These are phyloP conservation scores for Cyprinodon diabolis DNA, from an alignment of 2,797 vertebrate species.

Conservation along the genomic window DNA sequence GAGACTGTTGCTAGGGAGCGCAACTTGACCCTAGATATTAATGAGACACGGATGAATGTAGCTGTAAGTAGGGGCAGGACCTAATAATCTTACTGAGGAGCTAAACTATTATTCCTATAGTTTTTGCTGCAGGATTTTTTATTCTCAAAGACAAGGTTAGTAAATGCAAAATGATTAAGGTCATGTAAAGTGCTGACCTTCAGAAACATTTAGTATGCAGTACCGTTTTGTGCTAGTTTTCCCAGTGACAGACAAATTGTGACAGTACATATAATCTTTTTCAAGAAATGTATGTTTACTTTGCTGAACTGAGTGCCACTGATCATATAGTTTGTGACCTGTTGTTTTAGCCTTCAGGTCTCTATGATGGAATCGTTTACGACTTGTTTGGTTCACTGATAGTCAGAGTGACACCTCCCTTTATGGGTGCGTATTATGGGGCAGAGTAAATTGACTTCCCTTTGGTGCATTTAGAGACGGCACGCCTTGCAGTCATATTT, in stretches of 20 bases:
- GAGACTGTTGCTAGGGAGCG: neutral
- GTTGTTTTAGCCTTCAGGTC: slow-evolving; percentile 34
- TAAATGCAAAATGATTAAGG: slow-evolving; percentile 11
- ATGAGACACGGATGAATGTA: slow-evolving; percentile 25
- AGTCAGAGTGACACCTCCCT: slow-evolving; percentile 43
- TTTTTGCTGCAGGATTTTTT: slow-evolving; percentile 34
- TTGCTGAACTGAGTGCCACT: slow-evolving; percentile 26
- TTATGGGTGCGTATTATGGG: slow-evolving; percentile 42
- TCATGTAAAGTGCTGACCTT: slow-evolving; percentile 17
- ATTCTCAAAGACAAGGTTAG: slow-evolving; percentile 23
- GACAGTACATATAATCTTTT: slow-evolving; percentile 36
- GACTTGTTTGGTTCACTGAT: slow-evolving; percentile 46
- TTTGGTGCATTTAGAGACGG: slow-evolving; percentile 49
- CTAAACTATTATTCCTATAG: slow-evolving; percentile 28
- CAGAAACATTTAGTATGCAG: slow-evolving; percentile 12
- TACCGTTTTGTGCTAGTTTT: slow-evolving; percentile 30
- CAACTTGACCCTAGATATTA: neutral
- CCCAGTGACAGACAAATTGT: slow-evolving; percentile 36
- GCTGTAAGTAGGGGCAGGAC: slow-evolving; percentile 44
- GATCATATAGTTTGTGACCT: slow-evolving; percentile 39
- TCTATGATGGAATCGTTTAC: slow-evolving; percentile 52
- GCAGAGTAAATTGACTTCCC: slow-evolving; percentile 31
- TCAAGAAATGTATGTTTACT: slow-evolving; percentile 37
- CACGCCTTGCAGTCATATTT: slow-evolving; percentile 31
- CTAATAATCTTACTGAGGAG: slow-evolving; percentile 2